Base-by-base conservation (phyloP, 2,888 invertebrate species). In the Pecten maximus region DNA sequence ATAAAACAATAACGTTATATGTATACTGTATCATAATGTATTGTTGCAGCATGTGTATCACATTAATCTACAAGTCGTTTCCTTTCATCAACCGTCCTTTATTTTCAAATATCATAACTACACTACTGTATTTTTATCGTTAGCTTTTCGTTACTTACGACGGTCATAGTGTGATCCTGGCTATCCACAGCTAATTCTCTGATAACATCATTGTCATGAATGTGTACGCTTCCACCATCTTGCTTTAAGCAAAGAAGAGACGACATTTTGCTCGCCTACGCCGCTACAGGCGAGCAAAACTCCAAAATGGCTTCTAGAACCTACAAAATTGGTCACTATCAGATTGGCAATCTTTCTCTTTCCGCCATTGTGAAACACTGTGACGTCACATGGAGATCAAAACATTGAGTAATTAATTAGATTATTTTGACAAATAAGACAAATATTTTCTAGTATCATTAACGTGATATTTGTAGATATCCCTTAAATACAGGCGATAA, bases 191-290 rank as follows among this genome's bases (percentile, higher is more conserved):
- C 89, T 89, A 93, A 89, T 39, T 91, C 92, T 74, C 93, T 93
- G n/a, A 94, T 90, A 3, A 93, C 40, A 87, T 93, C 92, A 88
- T 91, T 91, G 89, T 94, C 93, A 88, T 95, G 94, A 60, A 95
- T 91, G 88, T 93, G 91, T 40, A 95, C 94, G 87, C 93, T 93
- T 15, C 95, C 95, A n/a, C 95, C 95, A 40, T 91, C 89, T 87
- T 94, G 94, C 91, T 95, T 95, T 10, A 94, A 93, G 91, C 95
- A 95, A 90, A 95, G 91, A 91, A 95, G 91, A 8, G 95, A 95
- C 28, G 95, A 92, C 95, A 95, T 95, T 87, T 88, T 90, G 86
- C 86, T 88, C 40, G n/a, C 40, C 88, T 39, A 86, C 89, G 89
- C 89, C 88, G 86, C 40, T 88, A 35, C 35, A 88, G 90, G 89